Conservation (phyloP, 2,797 vertebrate species). For the Podargus strigoides region DNA sequence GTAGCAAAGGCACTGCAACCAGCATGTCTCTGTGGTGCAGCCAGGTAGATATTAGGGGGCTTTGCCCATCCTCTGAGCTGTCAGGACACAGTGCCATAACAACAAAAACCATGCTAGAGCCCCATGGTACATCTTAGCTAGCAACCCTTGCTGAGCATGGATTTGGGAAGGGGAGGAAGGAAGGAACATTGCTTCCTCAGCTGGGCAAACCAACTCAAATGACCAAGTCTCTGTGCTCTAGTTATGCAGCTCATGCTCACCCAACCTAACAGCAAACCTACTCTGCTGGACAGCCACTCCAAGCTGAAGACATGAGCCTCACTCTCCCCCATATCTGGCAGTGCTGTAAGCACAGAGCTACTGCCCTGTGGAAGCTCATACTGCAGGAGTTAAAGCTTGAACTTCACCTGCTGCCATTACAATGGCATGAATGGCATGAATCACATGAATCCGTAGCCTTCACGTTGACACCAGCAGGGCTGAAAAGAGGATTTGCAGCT, state of each 20-base stretch:
- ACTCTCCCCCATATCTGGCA: rapidly evolving
- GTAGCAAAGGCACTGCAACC: not conserved
- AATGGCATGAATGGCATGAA: no score
- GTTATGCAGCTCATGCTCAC: not conserved
- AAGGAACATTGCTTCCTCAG: not conserved
- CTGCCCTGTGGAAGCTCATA: not conserved
- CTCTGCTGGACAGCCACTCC: not conserved
- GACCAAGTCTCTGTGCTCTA: not conserved
- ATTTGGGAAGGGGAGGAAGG: not conserved
- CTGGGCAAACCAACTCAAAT: not conserved
- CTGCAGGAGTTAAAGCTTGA: not conserved
- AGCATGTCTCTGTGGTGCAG: not conserved
- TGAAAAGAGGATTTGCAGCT: not conserved
- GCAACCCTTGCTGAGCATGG: not conserved
- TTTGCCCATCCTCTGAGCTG: not conserved
- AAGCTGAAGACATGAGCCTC: not conserved
- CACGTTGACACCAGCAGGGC: not conserved
- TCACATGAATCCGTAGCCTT: not conserved
- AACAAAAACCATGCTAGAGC: not conserved
- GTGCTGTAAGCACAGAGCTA: not conserved
- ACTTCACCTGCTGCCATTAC: not conserved
- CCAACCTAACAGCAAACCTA: not conserved
- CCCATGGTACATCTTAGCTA: not conserved
- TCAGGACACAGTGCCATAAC: not conserved
- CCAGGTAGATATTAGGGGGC: not conserved